These are phyloP conservation scores for Anser cygnoides DNA, from an alignment of 2,113 vertebrate genomes.

Conservation along the genomic window DNA sequence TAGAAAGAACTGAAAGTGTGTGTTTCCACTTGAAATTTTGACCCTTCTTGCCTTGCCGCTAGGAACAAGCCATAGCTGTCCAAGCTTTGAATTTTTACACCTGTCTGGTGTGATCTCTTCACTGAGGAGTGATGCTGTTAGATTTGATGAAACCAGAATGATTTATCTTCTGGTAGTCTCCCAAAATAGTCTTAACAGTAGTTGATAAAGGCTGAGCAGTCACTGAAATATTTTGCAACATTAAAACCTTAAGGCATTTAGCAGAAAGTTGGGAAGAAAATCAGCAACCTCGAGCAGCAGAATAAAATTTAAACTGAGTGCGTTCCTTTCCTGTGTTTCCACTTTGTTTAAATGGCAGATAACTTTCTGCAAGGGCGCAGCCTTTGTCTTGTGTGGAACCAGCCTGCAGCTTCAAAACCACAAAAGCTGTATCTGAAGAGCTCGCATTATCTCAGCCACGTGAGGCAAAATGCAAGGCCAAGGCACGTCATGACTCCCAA, in stretches of 20 bases:
- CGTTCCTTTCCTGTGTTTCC: background rate
- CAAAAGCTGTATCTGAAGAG: background rate
- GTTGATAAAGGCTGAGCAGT: background rate
- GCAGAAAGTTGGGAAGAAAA: background rate
- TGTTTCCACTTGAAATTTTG: background rate
- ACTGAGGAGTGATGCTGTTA: background rate
- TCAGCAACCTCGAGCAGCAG: background rate
- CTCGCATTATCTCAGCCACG: accelerated
- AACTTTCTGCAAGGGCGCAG: background rate
- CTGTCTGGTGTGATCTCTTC: background rate
- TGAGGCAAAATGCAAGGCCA: background rate
- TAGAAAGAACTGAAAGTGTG: background rate
- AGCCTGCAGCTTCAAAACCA: background rate
- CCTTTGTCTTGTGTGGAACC: background rate
- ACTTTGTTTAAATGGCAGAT: background rate
- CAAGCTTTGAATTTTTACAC: background rate
- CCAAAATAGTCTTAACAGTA: background rate
- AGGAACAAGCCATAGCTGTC: background rate
- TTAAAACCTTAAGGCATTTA: background rate
- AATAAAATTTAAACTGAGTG: background rate
- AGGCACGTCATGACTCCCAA: background rate
- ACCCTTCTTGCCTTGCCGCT: background rate
- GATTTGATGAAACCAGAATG: background rate
- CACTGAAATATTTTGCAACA: background rate
- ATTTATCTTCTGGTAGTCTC: background rate